Base-by-base conservation (phyloP, 2,888 invertebrate species). In the Scelioninae gen. 2 region DNA sequence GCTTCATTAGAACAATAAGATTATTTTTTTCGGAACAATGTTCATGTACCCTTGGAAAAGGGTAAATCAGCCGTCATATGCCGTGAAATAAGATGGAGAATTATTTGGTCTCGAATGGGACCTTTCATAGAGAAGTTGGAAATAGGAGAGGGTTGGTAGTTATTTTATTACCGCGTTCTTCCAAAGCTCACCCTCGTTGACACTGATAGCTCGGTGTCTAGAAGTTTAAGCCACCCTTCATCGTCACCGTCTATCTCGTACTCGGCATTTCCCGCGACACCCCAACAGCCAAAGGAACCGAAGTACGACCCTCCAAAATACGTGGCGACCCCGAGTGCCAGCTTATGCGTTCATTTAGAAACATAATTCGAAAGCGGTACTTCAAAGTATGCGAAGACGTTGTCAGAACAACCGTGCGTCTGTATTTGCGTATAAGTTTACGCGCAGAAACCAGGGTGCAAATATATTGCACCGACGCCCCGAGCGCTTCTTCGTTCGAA, bases 121-220 rank as follows among this genome's bases (percentile, higher is more conserved):
- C 37, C 15, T 61, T 48, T 31, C 22, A 3, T 19, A 10, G 16
- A 6, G 13, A 31, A 15, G 43, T 5, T 41, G 2, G 46, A 57
- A 68, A 48, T 61, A 41, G 53, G 35, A 52, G 53, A 58, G 55
- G 53, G 57, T 58, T 37, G 53, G 50, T 68, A 68, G 58, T 82
- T 82, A 82, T 81, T 84, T 83, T 83, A 83, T 83, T 82, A 81
- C 77, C 73, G 55, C 76, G 76, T 78, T 80, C 78, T 77, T 76
- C 73, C 74, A 77, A 75, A 73, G 73, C 72, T 65, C 79, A 77
- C 78, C 77, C 78, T 76, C 75, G 71, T 53, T 57, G 74, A 80
- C 78, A 74, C 60, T 74, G 76, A 75, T 73, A 73, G 76, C 74
- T 55, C 73, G 71, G 67, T 77, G 76, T 77, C 72, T 67, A 52